Evolutionary conservation across 2,797 vertebrate species (phyloP).

Genomic region (Eulemur rubriventer): DNA sequence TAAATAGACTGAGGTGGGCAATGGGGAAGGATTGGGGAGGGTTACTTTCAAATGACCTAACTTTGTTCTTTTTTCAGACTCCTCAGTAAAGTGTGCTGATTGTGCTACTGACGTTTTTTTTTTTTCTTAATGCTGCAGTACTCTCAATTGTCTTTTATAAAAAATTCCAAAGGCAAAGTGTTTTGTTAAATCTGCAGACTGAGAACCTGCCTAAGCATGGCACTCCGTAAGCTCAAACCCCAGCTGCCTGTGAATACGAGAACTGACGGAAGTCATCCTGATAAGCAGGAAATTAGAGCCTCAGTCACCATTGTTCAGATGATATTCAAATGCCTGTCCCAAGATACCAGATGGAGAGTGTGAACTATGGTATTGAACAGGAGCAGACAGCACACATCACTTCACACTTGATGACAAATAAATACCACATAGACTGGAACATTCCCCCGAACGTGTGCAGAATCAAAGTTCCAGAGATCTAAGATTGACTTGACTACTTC

Average conservation of each 20-base stretch:
- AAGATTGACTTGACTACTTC: background rate
- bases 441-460: background rate
- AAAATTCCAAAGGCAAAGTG: background rate
- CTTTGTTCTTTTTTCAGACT: constrained; percentile 62
- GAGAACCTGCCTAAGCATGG: background rate
- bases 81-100: constrained; percentile 11
- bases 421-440: background rate
- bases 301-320: background rate
- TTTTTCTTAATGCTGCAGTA: background rate
- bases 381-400: background rate
- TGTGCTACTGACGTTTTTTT: background rate
- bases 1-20: constrained; percentile 26
- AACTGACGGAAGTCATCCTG: background rate
- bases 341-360: background rate
- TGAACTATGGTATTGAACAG: background rate
- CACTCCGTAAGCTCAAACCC: background rate
- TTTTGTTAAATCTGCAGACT: background rate
- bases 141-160: background rate
- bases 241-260: background rate
- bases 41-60: constrained; percentile 39
- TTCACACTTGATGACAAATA: background rate
- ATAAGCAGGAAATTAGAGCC: background rate
- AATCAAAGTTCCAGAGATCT: constrained; percentile 2
- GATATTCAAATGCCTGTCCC: background rate
- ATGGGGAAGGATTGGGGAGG: background rate